A percentile compares a stretch with the other conserved stretches of the same genome.
phyloP scores from a whole-genome alignment of 2,888 invertebrate species.

The Andrena trimmerana region DNA sequence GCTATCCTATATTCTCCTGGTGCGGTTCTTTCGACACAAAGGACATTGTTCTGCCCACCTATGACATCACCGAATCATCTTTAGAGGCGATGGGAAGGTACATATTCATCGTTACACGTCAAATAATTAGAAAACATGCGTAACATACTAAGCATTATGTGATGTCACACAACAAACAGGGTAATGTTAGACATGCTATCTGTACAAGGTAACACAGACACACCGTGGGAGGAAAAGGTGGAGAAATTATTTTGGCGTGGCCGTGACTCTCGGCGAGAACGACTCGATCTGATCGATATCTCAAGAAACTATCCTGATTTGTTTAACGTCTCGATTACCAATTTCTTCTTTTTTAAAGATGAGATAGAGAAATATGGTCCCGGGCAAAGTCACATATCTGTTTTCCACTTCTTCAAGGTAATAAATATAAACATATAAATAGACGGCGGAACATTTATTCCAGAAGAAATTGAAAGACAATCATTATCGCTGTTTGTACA shows the following conservation, averaged over 20 bases:
- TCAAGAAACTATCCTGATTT: conserved; percentile 91
- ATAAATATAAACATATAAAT: conserved; percentile 1
- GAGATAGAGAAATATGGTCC: conserved; percentile 95
- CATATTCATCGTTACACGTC: conserved; percentile 42
- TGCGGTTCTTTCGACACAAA: conserved; percentile 94
- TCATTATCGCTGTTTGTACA: conserved; percentile 85
- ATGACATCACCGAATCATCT: conserved; percentile 96
- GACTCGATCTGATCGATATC: conserved; percentile 93
- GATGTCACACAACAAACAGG: conserved; percentile 85
- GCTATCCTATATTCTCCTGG: conserved; percentile 96
- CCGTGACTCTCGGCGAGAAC: conserved; percentile 94
- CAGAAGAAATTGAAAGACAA: conserved; percentile 17
- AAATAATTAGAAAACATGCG: background rate
- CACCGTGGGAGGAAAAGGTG: conserved; percentile 91
- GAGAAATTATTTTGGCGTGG: conserved; percentile 96
- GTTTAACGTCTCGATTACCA: conserved; percentile 96
- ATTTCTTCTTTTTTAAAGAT: conserved; percentile 97
- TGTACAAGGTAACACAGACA: conserved; percentile 92
- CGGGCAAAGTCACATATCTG: conserved; percentile 93
- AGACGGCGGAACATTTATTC: background rate
- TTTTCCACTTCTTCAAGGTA: conserved; percentile 98
- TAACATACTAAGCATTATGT: conserved; percentile 13
- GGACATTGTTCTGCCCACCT: conserved; percentile 98
- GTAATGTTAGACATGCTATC: conserved; percentile 96
- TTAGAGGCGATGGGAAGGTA: conserved; percentile 97